A percentile compares a stretch with the other conserved stretches of the same genome.
Evolutionary conservation across 2,888 invertebrate species (phyloP).

Genomic region (Oegoconia quadripuncta): DNA sequence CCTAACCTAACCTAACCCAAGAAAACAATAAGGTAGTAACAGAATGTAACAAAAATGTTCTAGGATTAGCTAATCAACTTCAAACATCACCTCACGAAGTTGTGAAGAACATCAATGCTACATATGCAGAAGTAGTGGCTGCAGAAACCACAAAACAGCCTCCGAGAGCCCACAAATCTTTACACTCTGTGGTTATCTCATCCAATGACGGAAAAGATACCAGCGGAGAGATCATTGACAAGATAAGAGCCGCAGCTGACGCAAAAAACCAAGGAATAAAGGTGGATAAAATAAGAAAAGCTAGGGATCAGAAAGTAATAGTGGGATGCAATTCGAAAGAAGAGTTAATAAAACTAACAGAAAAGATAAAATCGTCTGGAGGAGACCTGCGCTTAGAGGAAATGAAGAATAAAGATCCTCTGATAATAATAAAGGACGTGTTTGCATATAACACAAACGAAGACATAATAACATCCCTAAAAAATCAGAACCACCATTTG

Average conservation of each 20-base stretch:
- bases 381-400: neutral
- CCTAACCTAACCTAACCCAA: too few species aligned
- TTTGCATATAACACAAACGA: constrained; percentile 10
- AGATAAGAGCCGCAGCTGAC: neutral
- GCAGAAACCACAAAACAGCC: too few species aligned
- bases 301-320: neutral
- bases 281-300: neutral
- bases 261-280: neutral
- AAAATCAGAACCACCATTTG: constrained; percentile 4
- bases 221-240: neutral
- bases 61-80: too few species aligned
- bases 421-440: constrained; percentile 1
- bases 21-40: too few species aligned
- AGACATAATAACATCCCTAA: constrained; percentile 12
- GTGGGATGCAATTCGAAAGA: neutral
- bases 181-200: neutral
- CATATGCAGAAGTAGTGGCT: too few species aligned
- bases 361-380: neutral
- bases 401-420: constrained; percentile 5
- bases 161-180: too few species aligned
- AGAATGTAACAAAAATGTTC: too few species aligned
- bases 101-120: too few species aligned
- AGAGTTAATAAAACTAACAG: too few species aligned
- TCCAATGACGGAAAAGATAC: neutral
- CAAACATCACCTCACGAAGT: too few species aligned